phyloP scores from a whole-genome alignment of 2,888 invertebrate genomes.

The Invenusta paracnida region DNA sequence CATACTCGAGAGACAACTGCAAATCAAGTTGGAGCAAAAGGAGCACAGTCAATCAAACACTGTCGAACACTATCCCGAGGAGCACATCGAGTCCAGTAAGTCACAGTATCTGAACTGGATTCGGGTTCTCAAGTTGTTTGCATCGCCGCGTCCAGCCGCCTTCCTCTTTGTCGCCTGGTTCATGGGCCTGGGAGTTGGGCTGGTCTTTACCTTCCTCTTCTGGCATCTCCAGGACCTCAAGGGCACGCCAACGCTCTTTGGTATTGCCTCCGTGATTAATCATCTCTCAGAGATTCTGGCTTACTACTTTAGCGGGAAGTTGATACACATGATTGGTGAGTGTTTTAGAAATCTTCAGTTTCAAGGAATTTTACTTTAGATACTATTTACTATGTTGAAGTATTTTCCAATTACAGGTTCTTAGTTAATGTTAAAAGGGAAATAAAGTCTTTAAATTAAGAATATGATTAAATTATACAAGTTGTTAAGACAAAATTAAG shows the following conservation, averaged over 20 bases:
- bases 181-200: constrained; percentile 97
- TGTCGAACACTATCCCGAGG: constrained; percentile 32
- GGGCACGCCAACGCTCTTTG: constrained; percentile 92
- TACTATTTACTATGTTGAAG: too few species aligned
- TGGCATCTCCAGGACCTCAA: constrained; percentile 86
- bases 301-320: constrained; percentile 91
- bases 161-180: constrained; percentile 92
- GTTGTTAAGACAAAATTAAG: too few species aligned
- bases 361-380: too few species aligned
- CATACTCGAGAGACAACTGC: constrained; percentile 40
- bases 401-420: too few species aligned
- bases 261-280: constrained; percentile 94
- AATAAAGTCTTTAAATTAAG: too few species aligned
- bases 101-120: constrained; percentile 78
- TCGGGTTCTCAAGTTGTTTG: constrained; percentile 80
- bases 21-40: constrained; percentile 36
- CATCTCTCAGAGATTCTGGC: constrained; percentile 97
- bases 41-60: constrained; percentile 43
- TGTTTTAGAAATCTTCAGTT: too few species aligned
- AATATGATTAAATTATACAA: too few species aligned
- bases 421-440: too few species aligned
- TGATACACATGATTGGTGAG: constrained; percentile 84
- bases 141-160: constrained; percentile 74
- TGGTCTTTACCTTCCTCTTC: constrained; percentile 96
- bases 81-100: constrained; percentile 61